These are phyloP conservation scores for Zosterops hypoxanthus DNA, from an alignment of 2,113 vertebrate species.

Conservation along the genomic window DNA sequence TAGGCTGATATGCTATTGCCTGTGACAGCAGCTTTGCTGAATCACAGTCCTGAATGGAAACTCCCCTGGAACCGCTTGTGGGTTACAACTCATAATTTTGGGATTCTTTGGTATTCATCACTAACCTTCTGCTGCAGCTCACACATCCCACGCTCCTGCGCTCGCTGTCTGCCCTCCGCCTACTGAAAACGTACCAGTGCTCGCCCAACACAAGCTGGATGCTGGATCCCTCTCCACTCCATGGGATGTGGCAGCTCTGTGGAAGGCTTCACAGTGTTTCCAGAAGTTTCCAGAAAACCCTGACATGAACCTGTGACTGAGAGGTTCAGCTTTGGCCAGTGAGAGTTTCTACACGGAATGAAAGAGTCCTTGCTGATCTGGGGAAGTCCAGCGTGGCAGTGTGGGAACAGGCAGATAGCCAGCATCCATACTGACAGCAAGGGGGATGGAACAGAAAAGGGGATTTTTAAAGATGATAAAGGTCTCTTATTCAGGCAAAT, in stretches of 20 bases:
- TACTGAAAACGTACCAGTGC: neutral
- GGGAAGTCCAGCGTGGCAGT: rapidly evolving
- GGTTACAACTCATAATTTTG: constrained; percentile 66
- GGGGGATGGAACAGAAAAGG: neutral
- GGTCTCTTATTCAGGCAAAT: neutral
- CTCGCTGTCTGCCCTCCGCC: neutral
- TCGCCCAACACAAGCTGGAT: neutral
- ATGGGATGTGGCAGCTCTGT: neutral
- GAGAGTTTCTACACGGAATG: neutral
- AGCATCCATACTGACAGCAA: neutral
- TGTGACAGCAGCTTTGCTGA: constrained; percentile 42
- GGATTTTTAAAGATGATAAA: neutral
- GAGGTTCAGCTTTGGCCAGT: neutral
- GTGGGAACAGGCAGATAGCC: neutral
- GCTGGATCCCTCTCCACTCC: neutral
- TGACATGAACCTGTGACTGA: neutral
- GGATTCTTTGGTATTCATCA: constrained; percentile 63
- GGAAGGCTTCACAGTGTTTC: neutral
- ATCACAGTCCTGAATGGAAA: constrained; percentile 65
- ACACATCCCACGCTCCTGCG: neutral
- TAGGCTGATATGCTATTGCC: neutral
- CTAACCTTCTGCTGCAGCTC: constrained; percentile 24
- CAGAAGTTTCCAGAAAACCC: neutral
- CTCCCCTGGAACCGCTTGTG: constrained; percentile 55
- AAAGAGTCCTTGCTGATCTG: neutral